Conservation (phyloP, 37 sponge, comb jelly and placozoan genomes). For the Haliclona indistincta region DNA sequence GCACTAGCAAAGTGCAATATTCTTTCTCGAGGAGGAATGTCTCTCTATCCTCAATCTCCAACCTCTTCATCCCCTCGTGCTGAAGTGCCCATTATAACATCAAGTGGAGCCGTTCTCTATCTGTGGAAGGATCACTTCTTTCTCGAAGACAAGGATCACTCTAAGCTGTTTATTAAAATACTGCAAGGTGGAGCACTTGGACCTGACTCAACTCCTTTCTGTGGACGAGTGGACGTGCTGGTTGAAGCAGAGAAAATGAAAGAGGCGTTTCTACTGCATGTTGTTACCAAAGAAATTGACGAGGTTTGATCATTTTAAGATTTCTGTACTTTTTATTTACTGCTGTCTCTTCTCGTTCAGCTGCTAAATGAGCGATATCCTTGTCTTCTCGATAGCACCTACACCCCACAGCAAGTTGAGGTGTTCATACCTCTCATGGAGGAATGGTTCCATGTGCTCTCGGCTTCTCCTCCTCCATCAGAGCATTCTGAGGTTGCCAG, state of each 20-base stretch:
- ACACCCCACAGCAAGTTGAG: slow-evolving; percentile 26
- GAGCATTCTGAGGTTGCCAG: not conserved
- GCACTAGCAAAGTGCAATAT: not conserved
- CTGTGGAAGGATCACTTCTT: slow-evolving; percentile 48
- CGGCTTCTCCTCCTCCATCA: not conserved
- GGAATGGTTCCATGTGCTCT: not conserved
- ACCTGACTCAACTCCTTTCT: slow-evolving; percentile 24
- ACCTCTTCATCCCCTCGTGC: not conserved
- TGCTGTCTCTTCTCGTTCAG: slow-evolving; percentile 4
- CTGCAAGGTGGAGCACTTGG: slow-evolving; percentile 18
- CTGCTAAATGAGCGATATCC: slow-evolving; percentile 37
- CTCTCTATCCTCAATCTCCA: not conserved
- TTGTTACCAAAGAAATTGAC: slow-evolving; percentile 42
- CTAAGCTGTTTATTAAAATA: slow-evolving; percentile 27
- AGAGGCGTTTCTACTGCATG: slow-evolving; percentile 29
- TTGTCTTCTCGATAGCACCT: slow-evolving; percentile 18
- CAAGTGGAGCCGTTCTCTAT: slow-evolving; percentile 16
- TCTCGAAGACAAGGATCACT: slow-evolving; percentile 17
- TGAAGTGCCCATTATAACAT: not conserved
- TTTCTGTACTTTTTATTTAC: not conserved
- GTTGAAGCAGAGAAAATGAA: not conserved
- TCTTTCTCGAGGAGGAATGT: not conserved
- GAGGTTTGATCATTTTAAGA: slow-evolving; percentile 25
- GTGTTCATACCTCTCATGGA: slow-evolving; percentile 16
- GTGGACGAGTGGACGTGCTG: slow-evolving; percentile 53